Percentiles rank a stretch among this genome's conserved stretches.
Conservation (phyloP, 2,797 vertebrate species). For the Percopsis omiscomaycus region DNA sequence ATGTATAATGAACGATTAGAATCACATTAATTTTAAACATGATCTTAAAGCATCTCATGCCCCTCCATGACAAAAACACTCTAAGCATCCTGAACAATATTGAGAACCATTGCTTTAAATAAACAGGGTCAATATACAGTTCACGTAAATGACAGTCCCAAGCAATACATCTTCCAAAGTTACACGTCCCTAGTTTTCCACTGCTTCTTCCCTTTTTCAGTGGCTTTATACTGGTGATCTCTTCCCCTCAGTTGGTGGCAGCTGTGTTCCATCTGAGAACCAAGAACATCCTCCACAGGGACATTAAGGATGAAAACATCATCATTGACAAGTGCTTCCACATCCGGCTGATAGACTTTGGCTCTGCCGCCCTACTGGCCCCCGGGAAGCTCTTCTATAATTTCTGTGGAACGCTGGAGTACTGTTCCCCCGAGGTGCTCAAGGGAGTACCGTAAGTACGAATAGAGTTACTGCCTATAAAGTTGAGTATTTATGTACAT, state of each 20-base stretch:
- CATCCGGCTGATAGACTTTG: slow-evolving; percentile 91
- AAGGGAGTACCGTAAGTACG: slow-evolving; percentile 89
- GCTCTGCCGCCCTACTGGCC: slow-evolving; percentile 87
- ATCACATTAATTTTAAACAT: no score
- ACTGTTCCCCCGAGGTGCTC: slow-evolving; percentile 95
- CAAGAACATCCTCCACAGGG: slow-evolving; percentile 85
- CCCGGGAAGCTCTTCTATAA: slow-evolving; percentile 86
- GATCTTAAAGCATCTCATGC: no score
- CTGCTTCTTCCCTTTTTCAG: slow-evolving; percentile 18
- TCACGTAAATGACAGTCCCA: no score
- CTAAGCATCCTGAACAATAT: no score
- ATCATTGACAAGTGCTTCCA: slow-evolving; percentile 91
- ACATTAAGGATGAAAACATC: slow-evolving; percentile 98
- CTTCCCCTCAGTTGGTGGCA: slow-evolving; percentile 82
- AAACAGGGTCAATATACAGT: no score
- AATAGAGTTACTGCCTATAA: not conserved
- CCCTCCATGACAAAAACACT: no score
- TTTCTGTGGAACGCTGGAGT: slow-evolving; percentile 94
- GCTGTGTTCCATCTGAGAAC: slow-evolving; percentile 87
- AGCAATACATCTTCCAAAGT: no score
- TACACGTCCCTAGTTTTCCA: not conserved
- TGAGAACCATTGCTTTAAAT: no score
- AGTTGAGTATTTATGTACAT: no score
- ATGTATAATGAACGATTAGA: no score
- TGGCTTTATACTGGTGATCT: not conserved